These are phyloP conservation scores for Premnoplex brunnescens DNA, from an alignment of 2,797 vertebrate genomes.

Conservation along the genomic window DNA sequence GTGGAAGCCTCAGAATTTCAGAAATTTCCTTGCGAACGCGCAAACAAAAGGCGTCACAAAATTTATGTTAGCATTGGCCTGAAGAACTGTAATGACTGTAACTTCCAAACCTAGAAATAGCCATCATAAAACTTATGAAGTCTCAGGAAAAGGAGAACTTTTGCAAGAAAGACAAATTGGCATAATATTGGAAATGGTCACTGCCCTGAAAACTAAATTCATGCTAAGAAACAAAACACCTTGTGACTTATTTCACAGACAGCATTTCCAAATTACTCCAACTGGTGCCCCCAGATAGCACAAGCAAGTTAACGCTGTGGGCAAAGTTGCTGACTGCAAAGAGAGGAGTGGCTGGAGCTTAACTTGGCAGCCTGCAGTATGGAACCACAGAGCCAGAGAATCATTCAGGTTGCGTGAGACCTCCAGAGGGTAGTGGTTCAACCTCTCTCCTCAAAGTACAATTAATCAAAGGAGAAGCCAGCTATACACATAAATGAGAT, in stretches of 20 bases:
- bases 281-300: background rate
- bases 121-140: background rate
- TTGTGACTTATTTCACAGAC: background rate
- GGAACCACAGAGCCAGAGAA: background rate
- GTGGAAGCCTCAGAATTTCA: background rate
- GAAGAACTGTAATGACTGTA: background rate
- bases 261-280: background rate
- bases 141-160: background rate
- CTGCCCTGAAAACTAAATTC: background rate
- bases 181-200: background rate
- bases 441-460: background rate
- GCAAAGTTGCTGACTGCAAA: background rate
- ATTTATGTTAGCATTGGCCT: background rate
- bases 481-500: background rate
- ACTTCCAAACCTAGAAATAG: conserved; percentile 12
- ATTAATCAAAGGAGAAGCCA: background rate
- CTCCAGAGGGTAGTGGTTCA: background rate
- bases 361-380: background rate
- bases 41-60: background rate
- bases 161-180: background rate
- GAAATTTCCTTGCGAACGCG: background rate
- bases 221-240: background rate
- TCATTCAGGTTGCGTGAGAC: accelerated
- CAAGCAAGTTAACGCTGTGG: background rate
- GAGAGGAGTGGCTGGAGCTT: background rate